These are phyloP conservation scores for Brachypteracias leptosomus DNA, from an alignment of 2,113 vertebrate genomes.

Conservation along the genomic window DNA sequence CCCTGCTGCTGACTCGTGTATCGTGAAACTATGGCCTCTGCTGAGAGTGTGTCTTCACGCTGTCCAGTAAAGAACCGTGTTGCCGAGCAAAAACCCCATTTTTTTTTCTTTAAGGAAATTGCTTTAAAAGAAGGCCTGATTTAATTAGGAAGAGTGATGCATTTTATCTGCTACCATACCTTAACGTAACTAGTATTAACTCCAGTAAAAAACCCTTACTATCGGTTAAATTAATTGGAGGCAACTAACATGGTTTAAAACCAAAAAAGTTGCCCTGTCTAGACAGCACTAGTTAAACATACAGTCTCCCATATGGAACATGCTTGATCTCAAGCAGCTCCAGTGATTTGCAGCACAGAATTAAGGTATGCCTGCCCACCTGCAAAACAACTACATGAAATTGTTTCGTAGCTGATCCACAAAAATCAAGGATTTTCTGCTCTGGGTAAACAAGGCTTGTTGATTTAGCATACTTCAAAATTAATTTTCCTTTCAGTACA, in stretches of 20 bases:
- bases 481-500: background rate
- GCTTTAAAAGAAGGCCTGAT: background rate
- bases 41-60: background rate
- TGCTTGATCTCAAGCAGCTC: background rate
- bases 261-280: background rate
- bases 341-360: background rate
- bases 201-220: background rate
- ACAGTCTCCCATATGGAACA: background rate
- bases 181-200: background rate
- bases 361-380: background rate
- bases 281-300: background rate
- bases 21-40: accelerated
- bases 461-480: background rate
- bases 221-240: background rate
- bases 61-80: accelerated
- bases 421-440: background rate
- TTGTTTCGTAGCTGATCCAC: background rate
- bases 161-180: background rate
- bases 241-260: background rate
- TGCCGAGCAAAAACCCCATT: accelerated
- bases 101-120: background rate
- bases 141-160: background rate
- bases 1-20: accelerated
- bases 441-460: background rate
- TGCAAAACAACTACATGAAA: background rate